Evolutionary conservation across 2,888 invertebrate genomes (phyloP).

Genomic region (Globia sparganii): DNA sequence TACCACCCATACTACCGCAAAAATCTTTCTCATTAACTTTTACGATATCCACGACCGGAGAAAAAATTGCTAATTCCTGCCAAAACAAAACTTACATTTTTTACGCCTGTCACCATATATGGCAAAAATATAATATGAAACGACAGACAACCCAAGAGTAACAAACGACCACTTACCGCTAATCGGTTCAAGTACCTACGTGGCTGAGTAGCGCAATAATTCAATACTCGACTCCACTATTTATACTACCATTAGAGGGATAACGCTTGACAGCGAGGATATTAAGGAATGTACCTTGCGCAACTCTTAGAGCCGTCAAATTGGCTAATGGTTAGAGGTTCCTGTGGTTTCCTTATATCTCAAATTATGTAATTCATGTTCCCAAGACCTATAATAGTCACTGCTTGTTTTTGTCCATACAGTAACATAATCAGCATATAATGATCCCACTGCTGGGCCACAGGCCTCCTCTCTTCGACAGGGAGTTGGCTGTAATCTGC

Average conservation of each 20-base stretch:
- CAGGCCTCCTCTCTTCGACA: too few relatives aligned
- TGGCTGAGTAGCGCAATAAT: conserved; percentile 44
- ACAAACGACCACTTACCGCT: conserved; percentile 41
- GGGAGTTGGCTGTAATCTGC: neutral
- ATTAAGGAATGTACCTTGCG: neutral
- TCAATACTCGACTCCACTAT: conserved; percentile 38
- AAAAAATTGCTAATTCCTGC: neutral
- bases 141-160: conserved; percentile 2
- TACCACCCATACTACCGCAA: too few relatives aligned
- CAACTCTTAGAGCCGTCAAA: neutral
- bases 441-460: too few relatives aligned
- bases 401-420: neutral
- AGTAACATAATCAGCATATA: neutral
- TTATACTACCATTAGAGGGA: conserved; percentile 32
- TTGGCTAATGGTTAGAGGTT: neutral
- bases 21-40: too few relatives aligned
- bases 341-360: neutral
- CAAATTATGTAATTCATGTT: neutral
- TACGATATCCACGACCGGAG: neutral
- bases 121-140: conserved; percentile 17
- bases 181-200: conserved; percentile 39
- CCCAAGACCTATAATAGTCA: neutral
- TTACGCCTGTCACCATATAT: neutral
- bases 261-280: conserved; percentile 25
- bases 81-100: too few relatives aligned